A percentile compares a stretch with the other conserved stretches of the same genome.
Conservation (phyloP, 2,797 vertebrate genomes). For the Rhabdomys pumilio region DNA sequence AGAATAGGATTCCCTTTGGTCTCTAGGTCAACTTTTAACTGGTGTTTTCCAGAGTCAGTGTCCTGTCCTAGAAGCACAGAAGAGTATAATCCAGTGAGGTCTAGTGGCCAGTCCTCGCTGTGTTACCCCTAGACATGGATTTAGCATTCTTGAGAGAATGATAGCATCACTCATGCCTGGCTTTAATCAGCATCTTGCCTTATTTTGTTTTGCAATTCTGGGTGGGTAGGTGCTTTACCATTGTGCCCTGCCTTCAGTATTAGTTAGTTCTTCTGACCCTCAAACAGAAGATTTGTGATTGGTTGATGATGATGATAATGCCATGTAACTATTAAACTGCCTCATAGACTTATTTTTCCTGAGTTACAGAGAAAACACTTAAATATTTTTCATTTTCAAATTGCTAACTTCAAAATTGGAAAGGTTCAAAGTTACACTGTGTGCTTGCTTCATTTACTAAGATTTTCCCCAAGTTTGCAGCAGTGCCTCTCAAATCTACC, state of each 20-base stretch:
- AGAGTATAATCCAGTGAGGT: not conserved
- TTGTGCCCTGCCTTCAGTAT: not conserved
- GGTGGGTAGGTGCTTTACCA: not conserved
- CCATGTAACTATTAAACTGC: not conserved
- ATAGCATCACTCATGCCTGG: not conserved
- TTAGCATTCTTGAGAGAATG: constrained; percentile 5
- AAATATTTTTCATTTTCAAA: constrained; percentile 17
- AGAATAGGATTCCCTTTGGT: not conserved
- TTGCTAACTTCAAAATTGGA: constrained; percentile 24
- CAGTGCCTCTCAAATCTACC: not conserved
- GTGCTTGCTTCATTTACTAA: not conserved
- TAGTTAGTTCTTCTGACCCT: not conserved
- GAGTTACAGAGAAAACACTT: constrained; percentile 4
- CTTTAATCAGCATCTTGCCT: not conserved
- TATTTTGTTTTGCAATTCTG: not conserved
- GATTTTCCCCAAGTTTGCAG: not conserved
- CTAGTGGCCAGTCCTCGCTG: not conserved
- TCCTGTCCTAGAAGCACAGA: not conserved
- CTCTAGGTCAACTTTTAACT: not conserved
- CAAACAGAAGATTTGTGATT: not conserved
- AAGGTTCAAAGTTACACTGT: not conserved
- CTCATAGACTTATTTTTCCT: not conserved
- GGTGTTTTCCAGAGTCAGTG: not conserved
- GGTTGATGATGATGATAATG: not conserved
- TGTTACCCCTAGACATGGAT: not conserved